Evolutionary conservation across 2,797 vertebrate species (phyloP), one percentile per base, ranked within the genome.

Genomic region (Semotilus atromaculatus): DNA sequence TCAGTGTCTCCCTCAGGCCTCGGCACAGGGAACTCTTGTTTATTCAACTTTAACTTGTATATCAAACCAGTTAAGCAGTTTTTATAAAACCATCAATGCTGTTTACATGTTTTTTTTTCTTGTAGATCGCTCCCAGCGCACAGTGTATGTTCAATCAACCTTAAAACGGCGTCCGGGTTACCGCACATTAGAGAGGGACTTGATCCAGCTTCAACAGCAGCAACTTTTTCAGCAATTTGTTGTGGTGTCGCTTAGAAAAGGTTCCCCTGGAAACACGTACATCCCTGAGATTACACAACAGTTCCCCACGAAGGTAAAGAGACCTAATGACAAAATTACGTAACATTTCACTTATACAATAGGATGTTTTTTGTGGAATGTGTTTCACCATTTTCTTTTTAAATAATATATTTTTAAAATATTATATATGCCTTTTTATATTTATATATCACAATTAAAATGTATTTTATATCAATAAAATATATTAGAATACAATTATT

Each of bases 161-260:
- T 92, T 97, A 91, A 97, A 94, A 90, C 95, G 96, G 71, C 97
- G 95, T 83, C 96, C 96, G 0, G 97, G 95, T 89, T 99, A 99
- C 93, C 97, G 97, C 92, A 99, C 98, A 55, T 90, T 99, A 88
- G 98, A 99, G 95, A 95, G 95, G 86, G 98, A 99, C 83, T 93
- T 99, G 73, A 97, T 99, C 84, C 97, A 98, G 90, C 93, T 97
- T 2, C 98, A 99, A 91, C 97, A 99, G 89, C 97, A 98, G 94
- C 95, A 95, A 92, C 96, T 99, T 0, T 98, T 99, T 86, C 97
- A 99, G 92, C 96, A 98, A 48, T 99, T 99, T 3, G 98, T 99
- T 82, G 98, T 99, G 85, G 98, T 99, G 90, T 99, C 98, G 0
- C 93, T 99, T 83, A 95, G 97, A 93, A 99, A 96, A 94, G 92